Base-by-base conservation (phyloP, 2,888 invertebrate species). In the Phortica magna region DNA sequence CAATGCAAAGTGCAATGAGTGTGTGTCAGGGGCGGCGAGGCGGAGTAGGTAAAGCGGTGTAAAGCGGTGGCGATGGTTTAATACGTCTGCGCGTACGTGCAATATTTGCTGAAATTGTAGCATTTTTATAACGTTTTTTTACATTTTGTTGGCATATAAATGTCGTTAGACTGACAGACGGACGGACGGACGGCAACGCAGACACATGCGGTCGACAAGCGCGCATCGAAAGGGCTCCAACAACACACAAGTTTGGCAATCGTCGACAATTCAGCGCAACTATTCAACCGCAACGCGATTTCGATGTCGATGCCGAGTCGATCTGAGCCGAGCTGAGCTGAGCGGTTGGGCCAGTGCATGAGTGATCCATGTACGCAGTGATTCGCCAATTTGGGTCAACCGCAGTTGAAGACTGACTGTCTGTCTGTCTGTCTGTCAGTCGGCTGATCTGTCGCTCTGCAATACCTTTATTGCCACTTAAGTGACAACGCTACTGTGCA, bases 241-340 rank as follows among this genome's bases (percentile, higher is more conserved):
- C 78, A 87, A 87, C 81, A 43, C 85, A 22, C 22, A 82, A 82
- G 87, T 85, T 85, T 85, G 85, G 88, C 83, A 85, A 85, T 84
- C 84, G 78, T 67, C 79, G 78, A 76, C 78, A 79, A 78, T 79
- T 83, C 81, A 82, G 41, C 43, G 78, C 61, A 81, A 76, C 87
- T 84, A 86, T 88, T 86, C 85, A 86, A 86, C 85, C 85, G 88
- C 85, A 86, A 85, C 85, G 80, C 19, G 74, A 72, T 14, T 2
- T 31, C 31, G 48, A 73, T 31, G 73, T 55, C 59, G 73, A 77
- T n/a, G 70, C 73, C 71, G 59, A 71, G 55, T 59, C 59, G 77
- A 73, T 64, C 68, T 80, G 64, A 77, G 80, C 76, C 76, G 76
- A 77, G 77, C 78, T 73, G 76, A 78, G 74, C 72, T 80, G 48